Evolutionary conservation across 2,888 invertebrate genomes (phyloP).

Genomic region (Shargacucullia verbasci): DNA sequence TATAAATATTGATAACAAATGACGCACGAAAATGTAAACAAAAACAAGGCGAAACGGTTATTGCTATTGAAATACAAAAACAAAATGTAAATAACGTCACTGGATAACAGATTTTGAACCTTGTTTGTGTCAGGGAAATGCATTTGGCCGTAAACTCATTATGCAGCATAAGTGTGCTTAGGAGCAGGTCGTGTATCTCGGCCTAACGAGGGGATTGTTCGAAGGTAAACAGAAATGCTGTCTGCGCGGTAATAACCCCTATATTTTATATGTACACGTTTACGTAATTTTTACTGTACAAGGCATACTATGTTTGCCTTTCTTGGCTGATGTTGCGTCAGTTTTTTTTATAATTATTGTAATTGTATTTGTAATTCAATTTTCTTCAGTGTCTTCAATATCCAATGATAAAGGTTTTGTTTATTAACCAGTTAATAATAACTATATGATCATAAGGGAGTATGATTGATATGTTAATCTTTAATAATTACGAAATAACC

Average conservation of each 20-base stretch:
- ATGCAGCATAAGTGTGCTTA: constrained; percentile 19
- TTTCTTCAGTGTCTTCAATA: too few species aligned
- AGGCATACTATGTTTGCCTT: too few species aligned
- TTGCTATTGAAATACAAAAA: constrained; percentile 23
- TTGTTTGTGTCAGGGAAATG: constrained; percentile 31
- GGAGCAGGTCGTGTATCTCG: constrained; percentile 18
- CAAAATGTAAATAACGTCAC: constrained; percentile 32
- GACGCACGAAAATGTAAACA: constrained; percentile 44
- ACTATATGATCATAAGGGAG: too few species aligned
- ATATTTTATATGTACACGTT: neutral
- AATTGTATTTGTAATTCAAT: too few species aligned
- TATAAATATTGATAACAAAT: constrained; percentile 44
- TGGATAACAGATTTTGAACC: constrained; percentile 29
- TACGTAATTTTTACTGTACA: too few species aligned
- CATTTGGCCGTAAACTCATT: constrained; percentile 32
- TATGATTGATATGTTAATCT: too few species aligned
- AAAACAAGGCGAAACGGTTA: constrained; percentile 8
- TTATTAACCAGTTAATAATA: too few species aligned
- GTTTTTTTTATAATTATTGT: too few species aligned
- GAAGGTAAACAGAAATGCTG: constrained; percentile 26
- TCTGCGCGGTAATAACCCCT: neutral
- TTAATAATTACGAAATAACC: too few species aligned
- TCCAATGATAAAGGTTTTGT: too few species aligned
- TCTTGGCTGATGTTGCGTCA: too few species aligned
- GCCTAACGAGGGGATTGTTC: constrained; percentile 33